A percentile compares a stretch with the other conserved stretches of the same genome.
Conservation (phyloP, 2,797 vertebrate species). For the Neomorphus geoffroyi region DNA sequence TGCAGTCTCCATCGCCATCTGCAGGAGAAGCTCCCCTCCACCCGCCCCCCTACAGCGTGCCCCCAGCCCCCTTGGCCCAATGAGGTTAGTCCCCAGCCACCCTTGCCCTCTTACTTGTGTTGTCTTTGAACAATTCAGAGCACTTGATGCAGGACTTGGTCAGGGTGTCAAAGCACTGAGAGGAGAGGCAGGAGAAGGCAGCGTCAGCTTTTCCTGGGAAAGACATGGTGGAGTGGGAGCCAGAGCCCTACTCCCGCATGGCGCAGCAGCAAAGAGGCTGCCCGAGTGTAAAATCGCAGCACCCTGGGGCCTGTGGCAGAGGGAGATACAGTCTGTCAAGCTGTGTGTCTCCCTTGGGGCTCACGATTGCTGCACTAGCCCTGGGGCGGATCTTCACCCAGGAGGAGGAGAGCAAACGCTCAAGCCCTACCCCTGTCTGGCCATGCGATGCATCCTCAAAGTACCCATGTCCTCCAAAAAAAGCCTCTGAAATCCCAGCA, state of each 20-base stretch:
- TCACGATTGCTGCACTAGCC: background rate
- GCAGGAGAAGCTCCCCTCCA: background rate
- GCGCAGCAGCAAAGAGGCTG: background rate
- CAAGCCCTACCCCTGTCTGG: constrained; percentile 34
- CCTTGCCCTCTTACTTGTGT: constrained; percentile 54
- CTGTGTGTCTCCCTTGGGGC: constrained; percentile 38
- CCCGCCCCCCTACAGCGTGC: background rate
- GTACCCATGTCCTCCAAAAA: background rate
- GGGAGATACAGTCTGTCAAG: constrained; percentile 62
- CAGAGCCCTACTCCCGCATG: background rate
- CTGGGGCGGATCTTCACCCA: constrained; percentile 12
- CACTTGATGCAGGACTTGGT: constrained; percentile 55
- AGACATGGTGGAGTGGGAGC: background rate
- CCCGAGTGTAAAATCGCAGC: constrained; percentile 39
- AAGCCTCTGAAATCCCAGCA: rapidly evolving
- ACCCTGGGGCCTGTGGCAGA: constrained; percentile 23
- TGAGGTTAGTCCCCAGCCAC: rapidly evolving
- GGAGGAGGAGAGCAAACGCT: constrained; percentile 14
- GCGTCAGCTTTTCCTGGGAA: background rate
- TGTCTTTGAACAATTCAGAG: constrained; percentile 32
- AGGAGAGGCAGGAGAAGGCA: background rate
- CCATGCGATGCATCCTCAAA: background rate
- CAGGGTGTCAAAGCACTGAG: constrained; percentile 52
- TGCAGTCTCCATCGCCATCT: background rate
- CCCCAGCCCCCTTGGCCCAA: background rate